phyloP scores from a whole-genome alignment of 2,888 invertebrate genomes.

The Listrodromus nycthemerus region DNA sequence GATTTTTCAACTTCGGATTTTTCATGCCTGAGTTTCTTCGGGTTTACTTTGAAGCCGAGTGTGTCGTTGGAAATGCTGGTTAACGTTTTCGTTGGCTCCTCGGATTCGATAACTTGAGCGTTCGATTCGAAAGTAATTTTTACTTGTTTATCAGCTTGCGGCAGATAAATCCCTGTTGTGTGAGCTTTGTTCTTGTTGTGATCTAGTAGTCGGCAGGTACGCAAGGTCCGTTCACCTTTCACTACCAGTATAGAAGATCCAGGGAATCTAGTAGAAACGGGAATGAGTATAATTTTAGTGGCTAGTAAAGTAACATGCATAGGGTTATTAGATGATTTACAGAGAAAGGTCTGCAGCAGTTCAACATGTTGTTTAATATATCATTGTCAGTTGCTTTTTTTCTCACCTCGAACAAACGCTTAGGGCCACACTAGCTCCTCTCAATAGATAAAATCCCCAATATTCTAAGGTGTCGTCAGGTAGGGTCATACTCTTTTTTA shows the following conservation, averaged over 20 bases:
- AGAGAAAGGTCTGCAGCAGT: background rate
- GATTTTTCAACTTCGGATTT: conserved; percentile 1
- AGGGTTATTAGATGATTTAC: background rate
- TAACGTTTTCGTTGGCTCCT: conserved; percentile 68
- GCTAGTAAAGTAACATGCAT: background rate
- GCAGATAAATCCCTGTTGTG: conserved; percentile 82
- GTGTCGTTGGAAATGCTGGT: conserved; percentile 36
- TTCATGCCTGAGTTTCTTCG: conserved; percentile 33
- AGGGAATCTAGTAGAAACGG: conserved; percentile 83
- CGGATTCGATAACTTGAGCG: conserved; percentile 84
- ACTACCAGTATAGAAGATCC: conserved; percentile 93
- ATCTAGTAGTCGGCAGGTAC: conserved; percentile 92
- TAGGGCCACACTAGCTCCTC: conserved; percentile 91
- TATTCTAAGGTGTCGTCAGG: conserved; percentile 95
- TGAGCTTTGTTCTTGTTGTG: conserved; percentile 88
- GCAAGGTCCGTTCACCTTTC: conserved; percentile 91
- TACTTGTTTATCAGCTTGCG: conserved; percentile 87
- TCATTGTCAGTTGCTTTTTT: conserved; percentile 1
- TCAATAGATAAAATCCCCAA: conserved; percentile 94
- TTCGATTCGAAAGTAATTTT: conserved; percentile 87
- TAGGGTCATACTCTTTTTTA: conserved; percentile 93
- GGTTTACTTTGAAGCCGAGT: conserved; percentile 10
- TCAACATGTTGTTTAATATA: background rate
- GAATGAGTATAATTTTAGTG: background rate
- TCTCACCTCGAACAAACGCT: conserved; percentile 91